Base-by-base conservation (phyloP, 1,140 invertebrate species). In the Schmidtea mediterranea region DNA sequence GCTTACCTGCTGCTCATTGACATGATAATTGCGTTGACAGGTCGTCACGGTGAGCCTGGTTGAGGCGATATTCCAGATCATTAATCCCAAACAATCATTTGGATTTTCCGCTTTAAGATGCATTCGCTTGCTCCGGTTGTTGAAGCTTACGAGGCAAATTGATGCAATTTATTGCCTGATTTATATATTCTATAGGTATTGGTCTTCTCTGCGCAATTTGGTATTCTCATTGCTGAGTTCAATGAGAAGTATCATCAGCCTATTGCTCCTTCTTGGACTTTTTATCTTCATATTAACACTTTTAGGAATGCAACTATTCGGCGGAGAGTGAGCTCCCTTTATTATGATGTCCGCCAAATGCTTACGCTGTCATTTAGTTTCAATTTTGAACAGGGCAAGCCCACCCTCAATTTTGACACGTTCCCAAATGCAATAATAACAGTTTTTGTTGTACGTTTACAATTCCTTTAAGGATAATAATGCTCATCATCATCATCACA, bases 261-360 rank as follows among this genome's bases (percentile, higher is more conserved):
- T 99, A 65, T 72, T 98, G 71, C 97, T 99, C 74, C 80, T 99
- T 60, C 82, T 99, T 65, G 98, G 98, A 76, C 76, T 98, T 68
- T 98, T 98, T 76, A 98, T 99, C 66, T 79, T 99, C 55, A 98
- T 99, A 69, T 98, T 98, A 68, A 92, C 92, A 58, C 74, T 99
- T 59, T 77, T 99, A 54, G 92, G 92, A 55, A 98, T 98, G 92
- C 92, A 98, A 71, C 74, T 98, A 36, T 98, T 98, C 66, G 92
- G 92, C 58, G 92, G 92, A 61, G 32, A 66, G 65, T 52, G 72
- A 73, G 55, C 53, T 56, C n/a, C 55, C 55, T 37, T 37, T 9
- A 37, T 37, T 10, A 10, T 9, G 9, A 37, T 37, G 9, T 15
- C 15, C 9, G 9, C 15, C 36, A 10, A 37, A 15, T 37, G 9